Conservation (phyloP, 1,140 invertebrate species). For the Zaprionus vittiger region DNA sequence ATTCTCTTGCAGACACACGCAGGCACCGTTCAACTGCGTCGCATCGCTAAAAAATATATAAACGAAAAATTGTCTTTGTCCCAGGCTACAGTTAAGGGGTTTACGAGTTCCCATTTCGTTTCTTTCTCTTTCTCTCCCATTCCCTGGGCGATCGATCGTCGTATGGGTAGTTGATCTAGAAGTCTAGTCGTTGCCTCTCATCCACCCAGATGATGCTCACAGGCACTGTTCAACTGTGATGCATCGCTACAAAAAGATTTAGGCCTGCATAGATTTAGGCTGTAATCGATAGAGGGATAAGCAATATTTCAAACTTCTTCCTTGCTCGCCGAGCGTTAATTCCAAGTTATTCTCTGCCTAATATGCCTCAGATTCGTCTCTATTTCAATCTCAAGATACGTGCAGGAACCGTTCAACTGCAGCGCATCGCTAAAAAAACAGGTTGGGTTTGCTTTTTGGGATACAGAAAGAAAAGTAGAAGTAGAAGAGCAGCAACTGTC, state of each 20-base stretch:
- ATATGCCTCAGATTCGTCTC: slow-evolving; percentile 4
- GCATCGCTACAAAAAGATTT: slow-evolving; percentile 64
- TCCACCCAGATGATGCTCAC: slow-evolving; percentile 49
- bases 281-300: slow-evolving; percentile 28
- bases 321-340: slow-evolving; percentile 24
- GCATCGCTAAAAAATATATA: slow-evolving; percentile 73
- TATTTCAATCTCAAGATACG: slow-evolving; percentile 38
- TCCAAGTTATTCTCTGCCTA: slow-evolving; percentile 26
- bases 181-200: not conserved
- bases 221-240: slow-evolving; percentile 75
- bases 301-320: slow-evolving; percentile 50
- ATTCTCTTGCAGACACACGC: slow-evolving; percentile 56
- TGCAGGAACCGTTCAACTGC: slow-evolving; percentile 52
- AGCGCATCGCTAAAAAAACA: slow-evolving; percentile 52
- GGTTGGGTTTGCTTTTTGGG: slow-evolving; percentile 2
- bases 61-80: slow-evolving; percentile 59
- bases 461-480: slow-evolving; percentile 20
- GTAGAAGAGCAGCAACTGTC: slow-evolving; percentile 2
- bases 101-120: slow-evolving; percentile 16
- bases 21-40: slow-evolving; percentile 80
- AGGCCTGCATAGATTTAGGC: slow-evolving; percentile 47
- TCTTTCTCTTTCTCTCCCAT: not conserved
- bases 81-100: slow-evolving; percentile 30
- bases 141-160: slow-evolving; percentile 7
- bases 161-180: not conserved